Evolutionary conservation across 1,140 invertebrate species (phyloP), one percentile per base, ranked within the genome.

Genomic region (Zaprionus nigranus): DNA sequence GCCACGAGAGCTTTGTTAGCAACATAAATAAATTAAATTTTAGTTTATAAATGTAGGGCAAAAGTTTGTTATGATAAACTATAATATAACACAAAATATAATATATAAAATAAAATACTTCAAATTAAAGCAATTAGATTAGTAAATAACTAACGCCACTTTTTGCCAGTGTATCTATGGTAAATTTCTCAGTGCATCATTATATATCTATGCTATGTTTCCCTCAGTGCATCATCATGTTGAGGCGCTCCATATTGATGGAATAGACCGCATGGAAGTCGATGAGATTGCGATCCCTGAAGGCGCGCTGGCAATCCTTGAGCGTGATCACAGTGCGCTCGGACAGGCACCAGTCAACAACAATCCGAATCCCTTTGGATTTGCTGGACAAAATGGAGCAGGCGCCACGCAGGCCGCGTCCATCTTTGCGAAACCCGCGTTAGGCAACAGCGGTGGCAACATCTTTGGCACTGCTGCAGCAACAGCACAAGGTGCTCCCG

Each of bases 1-100:
- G 12, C 87, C 92, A 13, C 64, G 77, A 13, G 88, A 92, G 49
- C 70, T 92, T 24, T 90, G 84, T 78, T 87, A 9, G 67, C 9
- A 26, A 12, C 17, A 12, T 38, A 54, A 40, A 28, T 43, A 46
- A 3, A 3, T n/a, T 0, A 9, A 5, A 6, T 9, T 43, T 17
- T 17, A 43, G 5, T 7, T 43, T 17, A 17, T 46, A 17, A 46
- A 9, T 46, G 3, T 46, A 64, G 20, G 6, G 3, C 1, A 20
- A 22, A 53, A 13, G 11, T 40, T 38, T 17, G 15, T 43, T 60
- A 36, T 11, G 15, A 43, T 4, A 28, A 26, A 15, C 2, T 11
- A 0, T 1, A 30, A 34, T 11, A n/a, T n/a, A n/a, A n/a, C n/a
- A 38, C 20, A 46, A 17, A 15, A 34, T 2, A 28, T 40, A 17